Evolutionary conservation across 2,797 vertebrate genomes (phyloP).

Genomic region (Typhlichthys eigenmanni): DNA sequence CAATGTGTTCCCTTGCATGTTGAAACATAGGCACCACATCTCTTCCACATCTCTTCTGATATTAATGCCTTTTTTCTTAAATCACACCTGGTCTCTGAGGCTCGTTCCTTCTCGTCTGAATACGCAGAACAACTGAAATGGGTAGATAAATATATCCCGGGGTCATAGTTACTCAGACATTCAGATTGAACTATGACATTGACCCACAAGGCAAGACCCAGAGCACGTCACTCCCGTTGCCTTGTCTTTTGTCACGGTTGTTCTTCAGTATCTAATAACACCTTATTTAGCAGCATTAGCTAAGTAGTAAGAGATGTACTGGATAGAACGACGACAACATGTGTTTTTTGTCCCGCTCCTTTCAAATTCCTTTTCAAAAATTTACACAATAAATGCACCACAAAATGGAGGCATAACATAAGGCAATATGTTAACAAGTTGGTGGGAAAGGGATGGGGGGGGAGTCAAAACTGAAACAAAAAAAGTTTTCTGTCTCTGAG

Average conservation of each 20-base stretch:
- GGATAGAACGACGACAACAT: constrained; percentile 15
- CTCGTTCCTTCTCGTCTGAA: not conserved
- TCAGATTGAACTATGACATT: constrained; percentile 2
- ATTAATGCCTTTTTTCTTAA: too few species aligned
- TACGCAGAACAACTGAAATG: not conserved
- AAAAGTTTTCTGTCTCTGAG: not conserved
- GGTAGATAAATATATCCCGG: not conserved
- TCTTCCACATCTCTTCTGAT: too few species aligned
- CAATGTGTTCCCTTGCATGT: not conserved
- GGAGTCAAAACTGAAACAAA: constrained; percentile 14
- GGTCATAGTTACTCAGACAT: not conserved
- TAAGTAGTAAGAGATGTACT: constrained; percentile 28
- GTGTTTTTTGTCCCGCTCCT: constrained; percentile 7
- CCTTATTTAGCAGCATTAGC: constrained; percentile 34
- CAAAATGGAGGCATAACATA: constrained; percentile 1
- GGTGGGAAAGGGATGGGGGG: constrained; percentile 15
- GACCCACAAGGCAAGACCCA: constrained; percentile 36
- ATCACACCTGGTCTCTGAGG: not conserved
- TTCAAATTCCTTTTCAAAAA: constrained; percentile 33
- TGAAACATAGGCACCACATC: too few species aligned
- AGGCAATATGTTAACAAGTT: constrained; percentile 11
- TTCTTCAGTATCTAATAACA: constrained; percentile 25
- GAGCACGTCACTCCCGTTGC: constrained; percentile 18
- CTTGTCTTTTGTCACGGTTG: constrained; percentile 25
- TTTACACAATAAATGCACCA: constrained; percentile 26